phyloP scores from a whole-genome alignment of 1,140 invertebrate species.

The Arctopsyche grandis region DNA sequence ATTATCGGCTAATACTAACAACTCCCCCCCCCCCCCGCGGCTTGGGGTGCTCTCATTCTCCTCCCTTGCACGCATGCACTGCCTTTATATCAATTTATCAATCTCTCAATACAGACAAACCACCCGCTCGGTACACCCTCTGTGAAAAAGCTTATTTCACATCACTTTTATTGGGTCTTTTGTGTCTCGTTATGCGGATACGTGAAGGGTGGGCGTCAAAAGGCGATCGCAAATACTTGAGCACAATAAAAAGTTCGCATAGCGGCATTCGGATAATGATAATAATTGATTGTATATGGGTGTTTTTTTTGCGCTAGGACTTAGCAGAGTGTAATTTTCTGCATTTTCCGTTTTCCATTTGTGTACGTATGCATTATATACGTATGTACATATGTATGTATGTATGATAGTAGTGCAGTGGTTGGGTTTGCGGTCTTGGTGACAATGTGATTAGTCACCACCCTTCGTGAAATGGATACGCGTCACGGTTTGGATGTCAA shows the following conservation, averaged over 20 bases:
- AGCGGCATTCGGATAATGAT: no score
- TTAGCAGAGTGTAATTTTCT: no score
- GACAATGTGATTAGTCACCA: slow-evolving; percentile 44
- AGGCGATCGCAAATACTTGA: no score
- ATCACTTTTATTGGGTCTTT: slow-evolving; percentile 12
- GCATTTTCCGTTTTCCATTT: neutral
- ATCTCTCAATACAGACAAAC: slow-evolving; percentile 14
- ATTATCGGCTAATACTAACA: slow-evolving; percentile 50
- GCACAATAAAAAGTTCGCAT: no score
- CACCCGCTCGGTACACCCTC: neutral
- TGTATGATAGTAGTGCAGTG: slow-evolving; percentile 1
- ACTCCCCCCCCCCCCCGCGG: no score
- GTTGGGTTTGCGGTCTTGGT: slow-evolving; percentile 31
- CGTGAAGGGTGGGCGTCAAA: no score
- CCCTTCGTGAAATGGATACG: slow-evolving; percentile 41
- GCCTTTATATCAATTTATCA: slow-evolving; percentile 20
- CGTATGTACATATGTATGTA: neutral
- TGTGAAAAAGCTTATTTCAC: slow-evolving; percentile 4
- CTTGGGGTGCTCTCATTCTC: no score
- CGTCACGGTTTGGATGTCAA: slow-evolving; percentile 24
- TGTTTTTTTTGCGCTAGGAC: no score
- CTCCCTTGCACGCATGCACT: neutral
- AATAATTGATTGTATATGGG: no score
- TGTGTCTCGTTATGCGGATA: slow-evolving; percentile 14
- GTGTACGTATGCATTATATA: neutral